Evolutionary conservation across 2,113 vertebrate genomes (phyloP), one percentile per base, ranked within the genome.

Genomic region (Daboia siamensis): DNA sequence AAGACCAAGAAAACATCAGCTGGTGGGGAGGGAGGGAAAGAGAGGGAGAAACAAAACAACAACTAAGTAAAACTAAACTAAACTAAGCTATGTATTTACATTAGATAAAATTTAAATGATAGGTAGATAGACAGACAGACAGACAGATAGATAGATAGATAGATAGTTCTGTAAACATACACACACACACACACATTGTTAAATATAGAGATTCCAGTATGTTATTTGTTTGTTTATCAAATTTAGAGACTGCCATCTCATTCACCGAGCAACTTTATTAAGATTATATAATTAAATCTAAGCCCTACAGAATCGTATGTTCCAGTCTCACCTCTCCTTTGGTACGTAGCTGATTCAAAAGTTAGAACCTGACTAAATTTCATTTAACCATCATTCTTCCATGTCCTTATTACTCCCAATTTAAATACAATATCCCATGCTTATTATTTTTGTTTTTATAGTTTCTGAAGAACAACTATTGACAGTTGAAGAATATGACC

Each of bases 401-500:
- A 20, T 74, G 33, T 39, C 33, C 33, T 80, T 80, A 7, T 44
- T 80, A 80, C 29, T 87, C 7, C 17, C 51, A n/a, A 52, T 33
- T 54, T 54, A 54, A 17, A n/a, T 87, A 55, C 51, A 87, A 55
- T 51, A 86, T 86, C 69, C 17, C 15, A 29, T 29, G 80, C 10
- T 92, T 13, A 96, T 33, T 59, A 94, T 44, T 92, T 26, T 91
- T 52, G 86, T 88, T 94, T 92, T 10, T 94, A 44, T 96, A 99
- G 99, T 99, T 93, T 97, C 98, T 1, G 98, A 98, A 85, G 98
- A 99, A 89, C 98, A 99, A 97, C 97, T 99, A 93, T 96, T 99
- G 94, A 98, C 98, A 95, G 98, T 98, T 0, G 99, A 99, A 61
- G 99, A 99, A 69, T 99, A 99, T 0, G 98, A 99, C 95, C 97